A percentile compares a stretch with the other conserved stretches of the same genome.
Evolutionary conservation across 2,888 invertebrate genomes (phyloP).

Genomic region (Mythimna lalbum): DNA sequence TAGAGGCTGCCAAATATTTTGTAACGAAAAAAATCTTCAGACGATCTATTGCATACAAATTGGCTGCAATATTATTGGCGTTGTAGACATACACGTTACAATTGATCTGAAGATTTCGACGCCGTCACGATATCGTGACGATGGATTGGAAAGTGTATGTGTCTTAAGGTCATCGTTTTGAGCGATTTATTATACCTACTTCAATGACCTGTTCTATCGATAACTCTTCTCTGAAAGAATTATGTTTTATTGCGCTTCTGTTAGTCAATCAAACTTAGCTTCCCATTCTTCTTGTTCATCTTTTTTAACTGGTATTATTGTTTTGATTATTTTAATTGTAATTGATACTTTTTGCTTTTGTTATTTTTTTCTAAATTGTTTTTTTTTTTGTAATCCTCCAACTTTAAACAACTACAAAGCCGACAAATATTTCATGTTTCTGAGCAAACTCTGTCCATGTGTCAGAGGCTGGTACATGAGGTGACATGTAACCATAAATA

Average conservation of each 20-base stretch:
- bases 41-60: slow-evolving; percentile 52
- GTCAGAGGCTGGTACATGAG: slow-evolving; percentile 45
- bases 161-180: slow-evolving; percentile 50
- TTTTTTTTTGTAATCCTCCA: background rate
- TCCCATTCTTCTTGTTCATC: background rate
- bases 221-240: slow-evolving; percentile 27
- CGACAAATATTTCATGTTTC: slow-evolving; percentile 51
- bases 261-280: background rate
- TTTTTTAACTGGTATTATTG: background rate
- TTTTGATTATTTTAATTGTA: background rate
- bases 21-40: slow-evolving; percentile 47
- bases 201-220: slow-evolving; percentile 39
- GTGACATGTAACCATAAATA: slow-evolving; percentile 73
- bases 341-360: background rate
- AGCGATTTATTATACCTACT: slow-evolving; percentile 52
- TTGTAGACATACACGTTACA: slow-evolving; percentile 48
- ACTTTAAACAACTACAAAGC: slow-evolving; percentile 31
- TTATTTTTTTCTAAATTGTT: background rate
- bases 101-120: slow-evolving; percentile 55
- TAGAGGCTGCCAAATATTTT: slow-evolving; percentile 56
- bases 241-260: slow-evolving; percentile 10
- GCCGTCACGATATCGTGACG: slow-evolving; percentile 59
- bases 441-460: slow-evolving; percentile 49
- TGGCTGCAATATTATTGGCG: slow-evolving; percentile 54
- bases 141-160: slow-evolving; percentile 55